Base-by-base conservation (phyloP, 2,888 invertebrate genomes). In the Stenodema calcarata region DNA sequence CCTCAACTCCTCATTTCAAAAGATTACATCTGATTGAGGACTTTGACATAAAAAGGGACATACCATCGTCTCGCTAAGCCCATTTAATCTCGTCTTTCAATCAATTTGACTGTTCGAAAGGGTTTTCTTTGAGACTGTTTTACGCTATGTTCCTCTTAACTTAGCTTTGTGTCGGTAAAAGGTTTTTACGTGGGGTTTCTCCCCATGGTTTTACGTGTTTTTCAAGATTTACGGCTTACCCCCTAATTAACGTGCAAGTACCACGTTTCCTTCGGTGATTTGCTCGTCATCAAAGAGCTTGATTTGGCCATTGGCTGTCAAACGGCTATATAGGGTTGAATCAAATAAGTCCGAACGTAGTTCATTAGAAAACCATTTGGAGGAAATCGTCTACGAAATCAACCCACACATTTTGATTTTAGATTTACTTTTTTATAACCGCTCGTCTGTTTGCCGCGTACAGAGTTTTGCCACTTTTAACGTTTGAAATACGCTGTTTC, bases 11-110 rank as follows among this genome's bases (percentile, higher is more conserved):
- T 75, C 73, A 75, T 75, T 75, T 75, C 73, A 30, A 35, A 18
- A 75, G 73, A 75, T 75, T 75, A 75, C 73, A 41, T 75, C 41
- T 75, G 73, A 75, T 75, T 75, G 73, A 41, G 41, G 73, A 75
- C 35, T 62, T 62, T 23, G 62, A 62, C 23, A 18, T 23, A 62
- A 62, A 62, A 62, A 62, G 62, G 62, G 62, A 62, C 62, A 62
- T n/a, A 28, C 35, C 35, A n/a, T 35, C 73, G 35, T 41, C 73
- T 14, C 73, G 73, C 73, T 7, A 41, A 75, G 41, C 73, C 41
- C 30, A 75, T 75, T 75, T 75, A 75, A 75, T 75, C 73, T n/a
- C 30, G 41, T 35, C 73, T 75, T 75, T 75, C 73, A 75, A 75
- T 75, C 73, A 75, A 75, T 75, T 75, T 75, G 35, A 75, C 73